Base-by-base conservation (phyloP, 2,797 vertebrate genomes). In the Ctenopoma kingsleyae region DNA sequence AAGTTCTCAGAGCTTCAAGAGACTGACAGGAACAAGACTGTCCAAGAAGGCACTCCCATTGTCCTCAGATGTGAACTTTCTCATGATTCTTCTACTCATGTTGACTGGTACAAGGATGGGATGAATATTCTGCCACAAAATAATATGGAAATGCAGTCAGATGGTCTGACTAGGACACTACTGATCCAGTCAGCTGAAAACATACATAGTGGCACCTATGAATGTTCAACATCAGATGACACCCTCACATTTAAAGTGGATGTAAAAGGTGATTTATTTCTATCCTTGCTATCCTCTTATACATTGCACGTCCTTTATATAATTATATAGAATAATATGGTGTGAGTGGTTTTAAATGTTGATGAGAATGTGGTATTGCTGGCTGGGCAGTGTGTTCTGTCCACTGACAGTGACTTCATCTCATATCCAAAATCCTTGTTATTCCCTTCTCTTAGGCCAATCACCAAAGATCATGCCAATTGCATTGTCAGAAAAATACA, bases 61-160 rank as follows among this genome's bases (percentile, higher is more conserved):
- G 83, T 87, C 4, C 94, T 99, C 78, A 87, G 74, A 75, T 97
- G 97, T 56, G 93, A 97, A 67, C 91, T 99, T 67, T 96, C 96
- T 74, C 78, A 67, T n/a, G 89, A 95, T 1, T 85, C 76, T 0
- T 89, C 90, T 1, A 93, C 94, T 1, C 79, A 80, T 0, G 96
- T 97, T 44, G 44, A 16, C 85, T 99, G 98, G 97, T 89, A 84
- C 87, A 96, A 97, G 89, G 94, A 98, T 0, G 96, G 94, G 2
- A 44, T 74, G 63, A 80, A 91, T 11, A 81, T 99, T 41, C 92
- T 89, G 60, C 76, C 87, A 13, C 91, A 92, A 2, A 84, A 88
- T 46, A 94, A 93, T 78, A 64, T 95, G 57, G 92, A 95, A 46
- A 88, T 96, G 72, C 94, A 91, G 52, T 90, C 94, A 10, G 94